Base-by-base conservation (phyloP, 2,113 vertebrate genomes). In the Fulica atra region DNA sequence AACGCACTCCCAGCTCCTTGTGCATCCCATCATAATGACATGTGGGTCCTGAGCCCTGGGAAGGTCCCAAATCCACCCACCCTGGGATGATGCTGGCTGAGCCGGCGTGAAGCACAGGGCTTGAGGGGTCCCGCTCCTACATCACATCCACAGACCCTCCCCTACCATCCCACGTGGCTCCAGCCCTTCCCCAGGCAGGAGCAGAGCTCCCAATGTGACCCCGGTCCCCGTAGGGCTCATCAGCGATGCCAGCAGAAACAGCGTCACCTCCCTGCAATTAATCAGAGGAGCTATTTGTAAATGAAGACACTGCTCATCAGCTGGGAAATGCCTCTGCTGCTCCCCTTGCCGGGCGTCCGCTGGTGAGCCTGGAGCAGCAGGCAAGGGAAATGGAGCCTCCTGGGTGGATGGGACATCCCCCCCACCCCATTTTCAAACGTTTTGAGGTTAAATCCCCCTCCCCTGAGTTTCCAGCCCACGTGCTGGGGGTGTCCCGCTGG, bases 211-310 rank as follows among this genome's bases (percentile, higher is more conserved):
- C 63, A 20, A 29, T 20, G 77, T 70, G 72, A 81, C 90, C 85
- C 50, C 2, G n/a, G 16, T 48, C 50, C 90, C 77, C 33, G 0
- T 19, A 16, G 61, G 83, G 60, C 74, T 94, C 89, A 25, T 78
- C 86, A 65, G 72, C 9, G 56, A 14, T 5, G 56, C 40, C 76
- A 11, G 61, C 74, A 79, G 86, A 29, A 53, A 5, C 16, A 4
- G 25, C 6, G 11, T 71, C 20, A 3, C 83, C 87, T 79, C 89
- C n/a, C 23, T 0, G 69, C 69, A 95, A 94, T 93, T 89, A 93
- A 95, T 89, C 92, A 78, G 64, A 24, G 78, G 44, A 61, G 51
- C 68, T 66, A 29, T 94, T 94, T 94, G 78, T 25, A 79, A 66
- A 68, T 33, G 85, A 93, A 84, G 73, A 3, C 77, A 6, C 76